Evolutionary conservation across 2,888 invertebrate species (phyloP), one percentile per base, ranked within the genome.

Genomic region (Melikaiella ostensackeni): DNA sequence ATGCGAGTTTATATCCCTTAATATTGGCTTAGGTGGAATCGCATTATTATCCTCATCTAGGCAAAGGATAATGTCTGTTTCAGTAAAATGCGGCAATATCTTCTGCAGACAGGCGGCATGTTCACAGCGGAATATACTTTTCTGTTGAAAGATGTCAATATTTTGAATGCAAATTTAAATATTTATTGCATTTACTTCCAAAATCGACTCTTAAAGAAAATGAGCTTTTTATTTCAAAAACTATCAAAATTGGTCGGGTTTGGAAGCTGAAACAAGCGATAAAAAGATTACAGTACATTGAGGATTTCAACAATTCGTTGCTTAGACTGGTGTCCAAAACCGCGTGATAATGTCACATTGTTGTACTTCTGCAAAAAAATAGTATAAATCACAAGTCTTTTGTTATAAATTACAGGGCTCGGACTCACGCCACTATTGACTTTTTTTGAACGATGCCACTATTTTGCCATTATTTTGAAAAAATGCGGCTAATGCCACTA

Each of bases 11-110:
- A 70, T 50, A 1, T 70, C 5, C 16, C 50, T 33, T 27, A 70
- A 16, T 13, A 85, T 77, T 21, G 84, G 76, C 38, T 87, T 81
- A 30, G 85, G 77, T 38, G 89, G 80, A 27, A 95, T 88, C 50
- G 93, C 91, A 3, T 90, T 91, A 16, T 93, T 93, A 42, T 89
- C 84, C 46, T 87, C 88, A 86, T 95, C 93, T 84, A 94, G 92
- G 83, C 94, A 94, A 76, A 95, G 86, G 24, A 96, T 91, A 38
- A 95, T 87, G 90, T 95, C 95, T 87, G 94, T 93, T 89, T 93
- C 93, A 82, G 93, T 92, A 87, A 93, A 95, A 85, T 96, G 96
- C 11, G 96, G 95, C 80, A 97, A 87, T 80, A 96, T 90, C 88
- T 95, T 95, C 78, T 93, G 92, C 7, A 92, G 90, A 78, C 88